Percentiles rank a stretch among this genome's conserved stretches.
These are phyloP conservation scores for Eulemur macaco DNA, from an alignment of 2,113 vertebrate genomes.

Conservation along the genomic window DNA sequence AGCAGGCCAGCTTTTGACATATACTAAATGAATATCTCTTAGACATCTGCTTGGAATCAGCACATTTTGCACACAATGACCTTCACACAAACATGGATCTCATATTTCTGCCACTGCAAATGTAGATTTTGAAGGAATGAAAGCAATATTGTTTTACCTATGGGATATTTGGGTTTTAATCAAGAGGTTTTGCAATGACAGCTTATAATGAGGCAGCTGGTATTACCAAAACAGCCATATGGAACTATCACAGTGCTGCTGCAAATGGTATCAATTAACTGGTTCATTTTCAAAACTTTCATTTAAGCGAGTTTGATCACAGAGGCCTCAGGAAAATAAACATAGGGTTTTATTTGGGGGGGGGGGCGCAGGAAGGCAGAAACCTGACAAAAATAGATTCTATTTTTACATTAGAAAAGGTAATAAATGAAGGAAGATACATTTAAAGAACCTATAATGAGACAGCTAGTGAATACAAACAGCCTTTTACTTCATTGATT, in stretches of 20 bases:
- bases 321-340: slow-evolving; percentile 63
- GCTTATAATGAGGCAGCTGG: slow-evolving; percentile 76
- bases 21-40: background rate
- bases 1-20: slow-evolving; percentile 37
- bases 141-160: slow-evolving; percentile 68
- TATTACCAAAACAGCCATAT: slow-evolving; percentile 68
- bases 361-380: background rate
- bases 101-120: slow-evolving; percentile 63
- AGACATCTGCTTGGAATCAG: slow-evolving; percentile 52
- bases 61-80: slow-evolving; percentile 60
- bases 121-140: slow-evolving; percentile 67
- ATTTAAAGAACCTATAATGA: slow-evolving; percentile 45
- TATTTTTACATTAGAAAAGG: slow-evolving; percentile 59
- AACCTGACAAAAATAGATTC: slow-evolving; percentile 48
- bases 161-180: slow-evolving; percentile 71
- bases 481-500: slow-evolving; percentile 50
- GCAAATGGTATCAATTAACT: slow-evolving; percentile 66
- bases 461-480: slow-evolving; percentile 33
- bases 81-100: slow-evolving; percentile 66
- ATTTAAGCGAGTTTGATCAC: slow-evolving; percentile 62
- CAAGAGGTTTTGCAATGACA: slow-evolving; percentile 75
- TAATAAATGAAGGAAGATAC: background rate
- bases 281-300: slow-evolving; percentile 65
- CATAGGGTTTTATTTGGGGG: background rate
- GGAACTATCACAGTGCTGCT: slow-evolving; percentile 49